Base-by-base conservation (phyloP, 37 sponge, comb jelly and placozoan species). In the Halichondria panicea region DNA sequence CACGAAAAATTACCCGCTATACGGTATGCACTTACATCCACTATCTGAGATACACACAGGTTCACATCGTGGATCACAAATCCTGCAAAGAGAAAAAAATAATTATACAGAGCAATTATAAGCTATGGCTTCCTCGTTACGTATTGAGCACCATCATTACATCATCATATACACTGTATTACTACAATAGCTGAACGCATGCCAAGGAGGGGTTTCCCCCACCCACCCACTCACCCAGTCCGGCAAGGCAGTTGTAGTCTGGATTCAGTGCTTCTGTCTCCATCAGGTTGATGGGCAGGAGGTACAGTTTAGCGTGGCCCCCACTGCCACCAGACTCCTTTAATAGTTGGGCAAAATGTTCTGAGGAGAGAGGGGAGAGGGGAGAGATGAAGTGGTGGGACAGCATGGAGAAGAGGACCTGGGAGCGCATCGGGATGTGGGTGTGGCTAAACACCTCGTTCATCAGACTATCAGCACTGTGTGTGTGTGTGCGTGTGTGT, bases 221-320 rank as follows among this genome's bases (percentile, higher is more conserved):
- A 11, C 52, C 11, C 52, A 18, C 13, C 11, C 27, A 66, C 85
- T 78, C 50, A 85, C 85, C 66, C 25, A 85, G 66, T 38, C 48
- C 62, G 9, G 85, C 28, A 24, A 85, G 53, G 34, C 64, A 54
- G 28, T 43, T 41, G 35, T 32, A 45, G 52, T 85, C 72, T 22
- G 71, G 66, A 34, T 43, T 36, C 21, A 76, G 34, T 8, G 60
- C 25, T 1, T 59, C 38, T 31, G 9, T 36, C 25, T 63, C 31
- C 11, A 85, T 42, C n/a, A 78, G 69, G 0, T 63, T 27, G 42
- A 71, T 46, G 55, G 78, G 72, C 7, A 85, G 43, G 21, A 85
- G 61, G 55, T 85, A 71, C 18, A 85, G 72, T 37, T 61, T 63
- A 15, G 78, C 78, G 30, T 85, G 77, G 18, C 85, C 85, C 58